A percentile compares a stretch with the other conserved stretches of the same genome.
Conservation (phyloP, 2,888 invertebrate genomes). For the Dasysyrphus tricinctus region DNA sequence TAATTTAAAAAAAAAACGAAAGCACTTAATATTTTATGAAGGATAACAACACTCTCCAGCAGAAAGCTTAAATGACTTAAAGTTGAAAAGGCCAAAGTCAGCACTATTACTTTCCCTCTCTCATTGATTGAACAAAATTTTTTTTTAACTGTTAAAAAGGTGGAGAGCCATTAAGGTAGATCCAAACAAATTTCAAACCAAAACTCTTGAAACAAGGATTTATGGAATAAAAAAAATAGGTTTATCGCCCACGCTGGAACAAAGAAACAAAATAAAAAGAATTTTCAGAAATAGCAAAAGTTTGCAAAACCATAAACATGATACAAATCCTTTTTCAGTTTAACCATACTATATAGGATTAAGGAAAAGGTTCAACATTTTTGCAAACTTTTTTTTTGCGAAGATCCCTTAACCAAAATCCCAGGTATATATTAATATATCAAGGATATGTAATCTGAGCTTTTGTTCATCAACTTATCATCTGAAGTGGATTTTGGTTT, state of each 20-base stretch:
- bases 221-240: slow-evolving; percentile 17
- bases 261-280: neutral
- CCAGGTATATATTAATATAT: neutral
- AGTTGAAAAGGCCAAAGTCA: slow-evolving; percentile 12
- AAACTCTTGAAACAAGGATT: slow-evolving; percentile 16
- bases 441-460: neutral
- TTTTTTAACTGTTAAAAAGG: neutral
- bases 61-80: neutral
- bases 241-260: slow-evolving; percentile 16
- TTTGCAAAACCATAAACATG: slow-evolving; percentile 34
- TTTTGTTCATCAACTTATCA: neutral
- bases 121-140: neutral
- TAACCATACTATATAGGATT: neutral
- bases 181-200: slow-evolving; percentile 10
- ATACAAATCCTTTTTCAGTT: slow-evolving; percentile 10
- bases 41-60: neutral
- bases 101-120: neutral
- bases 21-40: neutral
- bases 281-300: slow-evolving; percentile 8
- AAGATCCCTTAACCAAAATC: slow-evolving; percentile 15
- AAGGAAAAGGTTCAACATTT: slow-evolving; percentile 3
- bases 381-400: neutral
- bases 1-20: neutral
- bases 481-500: neutral
- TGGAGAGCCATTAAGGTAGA: neutral